These are phyloP conservation scores for Ochotona curzoniae DNA, from an alignment of 2,113 vertebrate genomes.

Conservation along the genomic window DNA sequence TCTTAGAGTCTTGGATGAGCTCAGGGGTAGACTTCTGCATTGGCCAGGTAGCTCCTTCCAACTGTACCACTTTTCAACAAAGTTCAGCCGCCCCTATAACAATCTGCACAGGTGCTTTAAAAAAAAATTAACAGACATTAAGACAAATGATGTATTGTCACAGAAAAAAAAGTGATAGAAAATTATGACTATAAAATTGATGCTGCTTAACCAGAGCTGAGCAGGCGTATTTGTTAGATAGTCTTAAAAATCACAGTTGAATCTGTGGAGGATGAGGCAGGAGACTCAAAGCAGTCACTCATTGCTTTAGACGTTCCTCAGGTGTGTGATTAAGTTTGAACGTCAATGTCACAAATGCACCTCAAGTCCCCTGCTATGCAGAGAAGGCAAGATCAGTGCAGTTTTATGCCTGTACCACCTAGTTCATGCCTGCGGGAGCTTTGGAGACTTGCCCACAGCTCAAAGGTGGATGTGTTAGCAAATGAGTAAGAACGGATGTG, in stretches of 20 bases:
- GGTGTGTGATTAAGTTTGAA: background rate
- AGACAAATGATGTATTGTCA: background rate
- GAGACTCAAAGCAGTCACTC: background rate
- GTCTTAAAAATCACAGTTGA: background rate
- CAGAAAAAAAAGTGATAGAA: background rate
- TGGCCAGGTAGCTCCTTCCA: background rate
- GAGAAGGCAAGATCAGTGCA: background rate
- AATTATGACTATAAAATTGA: background rate
- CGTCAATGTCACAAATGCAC: background rate
- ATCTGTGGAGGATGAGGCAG: rapidly evolving
- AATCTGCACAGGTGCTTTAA: background rate
- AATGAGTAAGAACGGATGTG: background rate
- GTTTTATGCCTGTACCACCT: rapidly evolving
- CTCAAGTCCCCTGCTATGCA: background rate
- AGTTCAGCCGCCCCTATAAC: background rate
- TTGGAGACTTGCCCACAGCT: background rate
- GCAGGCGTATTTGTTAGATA: background rate
- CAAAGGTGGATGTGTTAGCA: background rate
- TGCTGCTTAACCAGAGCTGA: background rate
- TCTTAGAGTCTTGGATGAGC: background rate
- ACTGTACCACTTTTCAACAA: background rate
- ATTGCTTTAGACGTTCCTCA: background rate
- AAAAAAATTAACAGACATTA: background rate
- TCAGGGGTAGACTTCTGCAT: background rate
- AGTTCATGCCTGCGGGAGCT: background rate